Evolutionary conservation across 2,888 invertebrate genomes (phyloP).

Genomic region (Leptothorax acervorum): DNA sequence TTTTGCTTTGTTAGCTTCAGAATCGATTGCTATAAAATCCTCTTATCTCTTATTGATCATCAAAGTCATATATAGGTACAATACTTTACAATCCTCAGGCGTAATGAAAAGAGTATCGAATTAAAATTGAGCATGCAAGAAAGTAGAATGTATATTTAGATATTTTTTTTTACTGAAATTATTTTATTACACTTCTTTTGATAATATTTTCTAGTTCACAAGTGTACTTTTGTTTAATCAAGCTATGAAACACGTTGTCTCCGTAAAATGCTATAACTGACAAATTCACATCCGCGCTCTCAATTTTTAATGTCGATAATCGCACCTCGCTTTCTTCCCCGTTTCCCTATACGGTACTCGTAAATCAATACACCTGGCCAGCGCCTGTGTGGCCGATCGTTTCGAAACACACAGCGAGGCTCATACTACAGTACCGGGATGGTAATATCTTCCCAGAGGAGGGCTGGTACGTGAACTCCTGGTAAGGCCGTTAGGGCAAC

Average conservation of each 20-base stretch:
- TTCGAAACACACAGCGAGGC: background rate
- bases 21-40: background rate
- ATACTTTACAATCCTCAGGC: background rate
- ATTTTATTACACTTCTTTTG: background rate
- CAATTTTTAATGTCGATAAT: conserved; percentile 16
- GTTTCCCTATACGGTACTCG: background rate
- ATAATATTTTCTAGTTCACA: background rate
- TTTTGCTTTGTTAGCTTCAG: background rate
- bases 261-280: background rate
- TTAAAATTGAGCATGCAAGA: background rate
- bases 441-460: conserved; percentile 42
- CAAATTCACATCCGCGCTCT: background rate
- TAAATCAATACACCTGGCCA: conserved; percentile 42
- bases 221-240: background rate
- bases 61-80: background rate
- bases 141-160: background rate
- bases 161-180: background rate
- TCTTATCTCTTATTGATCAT: background rate
- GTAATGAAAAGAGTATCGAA: background rate
- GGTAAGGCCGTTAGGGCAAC: conserved; percentile 52
- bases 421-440: background rate
- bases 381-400: conserved; percentile 14
- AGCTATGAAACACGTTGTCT: no score
- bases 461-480: conserved; percentile 35
- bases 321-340: conserved; percentile 2